Conservation (phyloP, 2,888 invertebrate genomes). For the Lasiommata megera region DNA sequence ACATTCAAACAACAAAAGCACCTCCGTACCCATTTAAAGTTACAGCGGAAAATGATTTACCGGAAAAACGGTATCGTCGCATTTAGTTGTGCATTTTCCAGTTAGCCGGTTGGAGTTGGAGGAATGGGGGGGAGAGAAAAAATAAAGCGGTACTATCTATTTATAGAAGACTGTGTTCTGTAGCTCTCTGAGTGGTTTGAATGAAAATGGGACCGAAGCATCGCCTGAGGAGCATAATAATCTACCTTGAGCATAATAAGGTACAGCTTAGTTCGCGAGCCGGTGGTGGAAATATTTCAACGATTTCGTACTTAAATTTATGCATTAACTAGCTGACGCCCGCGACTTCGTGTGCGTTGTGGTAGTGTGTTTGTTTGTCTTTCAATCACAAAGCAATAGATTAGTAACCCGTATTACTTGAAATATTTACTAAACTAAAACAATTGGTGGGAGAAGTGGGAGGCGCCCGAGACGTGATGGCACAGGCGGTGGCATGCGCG, state of each 20-base stretch:
- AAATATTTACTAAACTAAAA: too few species aligned
- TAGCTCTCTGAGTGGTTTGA: slow-evolving; percentile 40
- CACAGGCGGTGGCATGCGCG: too few species aligned
- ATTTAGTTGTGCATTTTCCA: slow-evolving; percentile 7
- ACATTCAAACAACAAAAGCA: background rate
- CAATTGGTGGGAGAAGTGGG: too few species aligned
- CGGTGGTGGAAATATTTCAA: background rate
- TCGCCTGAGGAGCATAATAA: slow-evolving; percentile 53
- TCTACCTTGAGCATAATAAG: slow-evolving; percentile 60
- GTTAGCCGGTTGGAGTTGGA: slow-evolving; percentile 14
- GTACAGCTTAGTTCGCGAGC: background rate
- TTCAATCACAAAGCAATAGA: too few species aligned
- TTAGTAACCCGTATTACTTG: too few species aligned
- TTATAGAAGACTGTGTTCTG: slow-evolving; percentile 27
- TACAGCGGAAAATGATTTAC: background rate
- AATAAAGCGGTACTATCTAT: slow-evolving; percentile 27
- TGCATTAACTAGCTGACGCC: too few species aligned
- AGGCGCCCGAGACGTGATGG: too few species aligned
- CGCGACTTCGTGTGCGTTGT: too few species aligned
- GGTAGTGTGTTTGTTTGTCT: too few species aligned
- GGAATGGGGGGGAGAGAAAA: too few species aligned
- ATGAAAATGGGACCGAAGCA: slow-evolving; percentile 54
- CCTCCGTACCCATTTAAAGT: background rate
- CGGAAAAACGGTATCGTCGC: background rate
- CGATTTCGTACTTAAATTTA: too few species aligned